Base-by-base conservation (phyloP, 2,797 vertebrate genomes). In the Sebastes cheni region DNA sequence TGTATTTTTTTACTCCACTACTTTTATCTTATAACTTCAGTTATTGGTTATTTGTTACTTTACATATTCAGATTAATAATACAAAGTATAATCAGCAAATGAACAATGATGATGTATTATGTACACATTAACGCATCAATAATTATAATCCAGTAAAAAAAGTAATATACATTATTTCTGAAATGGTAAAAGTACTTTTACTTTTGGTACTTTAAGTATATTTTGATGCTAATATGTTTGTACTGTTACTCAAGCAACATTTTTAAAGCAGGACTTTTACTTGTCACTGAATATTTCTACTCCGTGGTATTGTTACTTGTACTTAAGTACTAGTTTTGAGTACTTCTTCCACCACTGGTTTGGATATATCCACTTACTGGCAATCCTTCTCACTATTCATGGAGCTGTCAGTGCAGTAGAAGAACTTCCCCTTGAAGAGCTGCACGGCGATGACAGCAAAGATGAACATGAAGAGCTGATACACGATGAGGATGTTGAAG, bases 391-490 rank as follows among this genome's bases (percentile, higher is more conserved):
- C 96, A 0, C 97, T 95, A 87, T 98, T 98, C 95, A 99, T 99
- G 42, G 98, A 99, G 87, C 97, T 97, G 95, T 99, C 98, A 0
- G 96, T 99, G 90, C 98, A 99, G 77, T 98, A 99, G 92, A 99
- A 99, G 93, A 99, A 99, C 92, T 98, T 99, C 62, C 98, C 98
- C 92, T 99, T 99, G 94, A 99, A 99, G 65, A 99, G 97, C 91
- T 99, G 98, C 65, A 99, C 98, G 0, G 98, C 98, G 6, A 99
- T 99, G 91, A 99, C 98, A 2, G 98, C 98, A 14, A 99, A 99
- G 93, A 99, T 99, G 95, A 99, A 99, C 98, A 99, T 99, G 95
- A 99, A 99, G 94, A 99, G 98, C 94, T 99, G 98, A 95, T 99
- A 99, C 85, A 99, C 98, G 7, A 99, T 99, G 85, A 99, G 97